Percentiles rank a stretch among this genome's conserved stretches.
These are phyloP conservation scores for Stenichneumon culpator DNA, from an alignment of 2,888 invertebrate genomes.

Conservation along the genomic window DNA sequence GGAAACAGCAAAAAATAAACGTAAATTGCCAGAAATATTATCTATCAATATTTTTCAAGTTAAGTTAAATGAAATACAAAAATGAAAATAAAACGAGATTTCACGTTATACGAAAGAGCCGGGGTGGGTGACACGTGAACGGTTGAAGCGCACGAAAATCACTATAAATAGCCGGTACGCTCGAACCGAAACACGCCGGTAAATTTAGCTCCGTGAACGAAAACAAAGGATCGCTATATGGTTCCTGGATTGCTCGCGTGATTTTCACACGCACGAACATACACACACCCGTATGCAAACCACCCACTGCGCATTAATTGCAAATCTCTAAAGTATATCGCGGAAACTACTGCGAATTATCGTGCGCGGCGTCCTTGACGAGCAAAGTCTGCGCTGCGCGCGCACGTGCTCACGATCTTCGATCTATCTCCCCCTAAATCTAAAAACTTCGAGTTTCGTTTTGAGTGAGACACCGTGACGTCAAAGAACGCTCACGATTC, in stretches of 20 bases:
- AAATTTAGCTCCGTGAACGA: constrained; percentile 65
- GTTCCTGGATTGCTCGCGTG: constrained; percentile 63
- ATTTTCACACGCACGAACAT: constrained; percentile 38
- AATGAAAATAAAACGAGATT: constrained; percentile 38
- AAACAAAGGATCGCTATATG: constrained; percentile 66
- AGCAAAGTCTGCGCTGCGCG: not conserved
- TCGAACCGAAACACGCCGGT: constrained; percentile 67
- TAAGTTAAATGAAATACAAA: not conserved
- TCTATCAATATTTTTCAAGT: not conserved
- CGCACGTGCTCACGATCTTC: constrained; percentile 38
- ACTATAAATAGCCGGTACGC: constrained; percentile 73
- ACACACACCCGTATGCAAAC: constrained; percentile 26
- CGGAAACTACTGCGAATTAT: constrained; percentile 10
- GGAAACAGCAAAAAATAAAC: too few relatives aligned
- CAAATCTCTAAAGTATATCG: constrained; percentile 40
- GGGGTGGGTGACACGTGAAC: constrained; percentile 68
- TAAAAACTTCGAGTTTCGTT: constrained; percentile 31
- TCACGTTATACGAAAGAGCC: constrained; percentile 17
- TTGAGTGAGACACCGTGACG: constrained; percentile 41
- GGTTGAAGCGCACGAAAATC: constrained; percentile 41
- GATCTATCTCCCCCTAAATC: not conserved
- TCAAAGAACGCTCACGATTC: constrained; percentile 37
- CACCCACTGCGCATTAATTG: constrained; percentile 63
- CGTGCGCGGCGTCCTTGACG: constrained; percentile 13
- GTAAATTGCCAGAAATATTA: not conserved